phyloP scores from a whole-genome alignment of 37 sponge, comb jelly and placozoan species.

The Amphimedon queenslandica region DNA sequence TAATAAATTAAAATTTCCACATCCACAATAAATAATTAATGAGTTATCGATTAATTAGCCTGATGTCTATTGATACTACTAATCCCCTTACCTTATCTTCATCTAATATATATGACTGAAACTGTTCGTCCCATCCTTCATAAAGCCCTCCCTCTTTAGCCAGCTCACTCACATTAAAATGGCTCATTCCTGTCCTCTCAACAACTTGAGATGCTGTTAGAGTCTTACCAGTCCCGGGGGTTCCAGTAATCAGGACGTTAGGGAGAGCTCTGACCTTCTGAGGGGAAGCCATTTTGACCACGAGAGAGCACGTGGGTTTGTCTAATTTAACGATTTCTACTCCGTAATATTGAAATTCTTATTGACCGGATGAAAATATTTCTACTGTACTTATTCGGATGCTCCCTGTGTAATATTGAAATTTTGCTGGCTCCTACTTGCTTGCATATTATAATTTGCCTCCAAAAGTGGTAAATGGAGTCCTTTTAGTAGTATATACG shows the following conservation, averaged over 20 bases:
- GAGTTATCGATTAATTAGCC: no score
- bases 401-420: no score
- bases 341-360: neutral
- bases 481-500: no score
- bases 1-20: no score
- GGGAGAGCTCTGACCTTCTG: slow-evolving; percentile 30
- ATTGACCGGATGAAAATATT: neutral
- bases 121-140: slow-evolving; percentile 81
- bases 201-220: slow-evolving; percentile 65
- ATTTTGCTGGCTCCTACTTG: no score
- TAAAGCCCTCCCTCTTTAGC: slow-evolving; percentile 72
- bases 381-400: no score
- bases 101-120: slow-evolving; percentile 83
- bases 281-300: no score
- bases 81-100: slow-evolving; percentile 77
- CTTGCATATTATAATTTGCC: no score
- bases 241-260: slow-evolving; percentile 90
- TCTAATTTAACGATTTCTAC: neutral
- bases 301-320: no score
- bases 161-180: slow-evolving; percentile 65
- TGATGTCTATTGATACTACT: neutral
- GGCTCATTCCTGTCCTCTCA: slow-evolving; percentile 45
- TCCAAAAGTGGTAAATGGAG: no score
- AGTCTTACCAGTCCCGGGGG: slow-evolving; percentile 90
- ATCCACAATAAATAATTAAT: no score